Percentiles rank a stretch among this genome's conserved stretches.
Conservation (phyloP, 2,113 vertebrate species). For the Petrocephalus microphthalmus region DNA sequence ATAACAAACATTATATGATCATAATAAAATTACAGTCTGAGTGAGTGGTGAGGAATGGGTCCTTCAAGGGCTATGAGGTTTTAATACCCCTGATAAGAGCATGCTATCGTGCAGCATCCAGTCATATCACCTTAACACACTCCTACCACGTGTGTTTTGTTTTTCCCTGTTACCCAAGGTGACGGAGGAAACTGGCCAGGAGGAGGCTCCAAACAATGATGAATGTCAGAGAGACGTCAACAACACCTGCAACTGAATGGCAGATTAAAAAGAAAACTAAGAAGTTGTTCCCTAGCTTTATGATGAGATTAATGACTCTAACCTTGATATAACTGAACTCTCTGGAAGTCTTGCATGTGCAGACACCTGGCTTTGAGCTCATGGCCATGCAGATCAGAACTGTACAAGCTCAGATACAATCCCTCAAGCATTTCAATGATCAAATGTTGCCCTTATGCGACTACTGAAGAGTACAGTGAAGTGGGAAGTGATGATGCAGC, state of each 20-base stretch:
- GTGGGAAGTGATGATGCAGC: neutral
- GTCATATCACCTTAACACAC: neutral
- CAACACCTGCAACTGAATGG: neutral
- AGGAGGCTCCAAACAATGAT: neutral
- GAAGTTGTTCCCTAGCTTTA: neutral
- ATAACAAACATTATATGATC: no score
- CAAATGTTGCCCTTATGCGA: neutral
- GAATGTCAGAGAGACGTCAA: neutral
- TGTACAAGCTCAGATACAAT: neutral
- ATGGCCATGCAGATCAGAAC: neutral
- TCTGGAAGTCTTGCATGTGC: neutral
- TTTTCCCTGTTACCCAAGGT: neutral
- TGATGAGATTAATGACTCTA: neutral
- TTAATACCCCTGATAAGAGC: neutral
- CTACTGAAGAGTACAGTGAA: neutral
- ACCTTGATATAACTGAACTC: neutral
- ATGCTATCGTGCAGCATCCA: neutral
- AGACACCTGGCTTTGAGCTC: neutral
- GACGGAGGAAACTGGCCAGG: neutral
- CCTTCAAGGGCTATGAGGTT: neutral
- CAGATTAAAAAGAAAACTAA: neutral
- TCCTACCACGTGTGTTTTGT: neutral
- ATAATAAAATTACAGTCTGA: neutral
- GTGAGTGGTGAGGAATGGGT: neutral
- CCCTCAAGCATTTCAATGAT: neutral